phyloP scores from a whole-genome alignment of 2,113 vertebrate species.

The Vulpes lagopus region DNA sequence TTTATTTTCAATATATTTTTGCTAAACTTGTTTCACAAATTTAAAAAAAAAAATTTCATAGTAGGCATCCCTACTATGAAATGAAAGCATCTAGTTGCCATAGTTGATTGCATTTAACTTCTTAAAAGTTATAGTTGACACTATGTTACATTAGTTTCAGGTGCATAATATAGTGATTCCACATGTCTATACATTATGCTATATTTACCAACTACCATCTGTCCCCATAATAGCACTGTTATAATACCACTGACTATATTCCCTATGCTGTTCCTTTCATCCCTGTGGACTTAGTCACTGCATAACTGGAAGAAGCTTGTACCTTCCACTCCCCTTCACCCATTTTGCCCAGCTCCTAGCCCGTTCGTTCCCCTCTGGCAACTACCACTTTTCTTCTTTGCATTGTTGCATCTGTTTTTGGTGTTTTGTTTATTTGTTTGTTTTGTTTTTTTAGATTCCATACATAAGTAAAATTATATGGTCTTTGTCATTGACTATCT shows the following conservation, averaged over 20 bases:
- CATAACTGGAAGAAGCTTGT: background rate
- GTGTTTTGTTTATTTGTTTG: background rate
- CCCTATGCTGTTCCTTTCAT: background rate
- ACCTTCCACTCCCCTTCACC: background rate
- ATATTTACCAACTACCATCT: background rate
- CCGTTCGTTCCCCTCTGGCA: background rate
- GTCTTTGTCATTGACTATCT: background rate
- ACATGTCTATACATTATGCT: background rate
- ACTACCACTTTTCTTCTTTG: background rate
- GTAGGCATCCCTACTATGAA: background rate
- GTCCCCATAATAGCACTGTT: background rate
- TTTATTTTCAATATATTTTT: too few relatives aligned
- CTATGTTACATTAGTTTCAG: background rate
- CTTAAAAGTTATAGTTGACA: background rate
- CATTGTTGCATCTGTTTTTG: background rate
- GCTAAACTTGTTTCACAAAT: too few relatives aligned
- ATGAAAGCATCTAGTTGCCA: too few relatives aligned
- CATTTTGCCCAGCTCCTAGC: background rate
- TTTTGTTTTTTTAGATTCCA: background rate
- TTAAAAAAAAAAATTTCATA: too few relatives aligned
- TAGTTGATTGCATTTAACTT: background rate
- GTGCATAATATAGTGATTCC: background rate
- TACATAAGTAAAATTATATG: background rate
- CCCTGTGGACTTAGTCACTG: background rate
- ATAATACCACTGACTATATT: background rate